These are phyloP conservation scores for Drosophila prostipennis DNA, from an alignment of 2,888 invertebrate genomes.

Conservation along the genomic window DNA sequence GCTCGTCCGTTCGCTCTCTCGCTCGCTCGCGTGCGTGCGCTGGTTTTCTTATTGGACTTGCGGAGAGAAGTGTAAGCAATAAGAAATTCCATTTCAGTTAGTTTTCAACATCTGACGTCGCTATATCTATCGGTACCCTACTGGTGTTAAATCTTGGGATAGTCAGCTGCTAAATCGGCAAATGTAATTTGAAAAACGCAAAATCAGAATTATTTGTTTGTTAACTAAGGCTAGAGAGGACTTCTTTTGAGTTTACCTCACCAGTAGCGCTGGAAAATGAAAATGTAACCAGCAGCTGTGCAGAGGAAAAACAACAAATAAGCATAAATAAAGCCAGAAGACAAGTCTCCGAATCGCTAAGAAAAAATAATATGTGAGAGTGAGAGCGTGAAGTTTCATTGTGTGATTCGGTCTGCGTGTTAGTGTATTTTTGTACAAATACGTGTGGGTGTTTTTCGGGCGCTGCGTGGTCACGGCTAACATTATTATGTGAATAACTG, in stretches of 20 bases:
- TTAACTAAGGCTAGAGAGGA: constrained; percentile 4
- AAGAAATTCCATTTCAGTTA: constrained; percentile 76
- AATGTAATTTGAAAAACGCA: constrained; percentile 48
- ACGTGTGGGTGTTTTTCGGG: constrained; percentile 34
- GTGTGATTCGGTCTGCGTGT: constrained; percentile 23
- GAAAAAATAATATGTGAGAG: constrained; percentile 61
- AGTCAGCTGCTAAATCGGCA: constrained; percentile 16
- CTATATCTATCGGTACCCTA: constrained; percentile 19
- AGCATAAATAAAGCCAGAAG: constrained; percentile 62
- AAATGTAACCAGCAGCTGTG: constrained; percentile 56
- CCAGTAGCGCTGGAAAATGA: constrained; percentile 22
- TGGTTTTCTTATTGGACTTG: constrained; percentile 73
- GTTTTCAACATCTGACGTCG: constrained; percentile 75
- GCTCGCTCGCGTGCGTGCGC: constrained; percentile 64
- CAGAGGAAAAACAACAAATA: constrained; percentile 35
- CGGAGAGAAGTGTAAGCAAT: constrained; percentile 70
- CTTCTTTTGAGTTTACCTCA: neutral
- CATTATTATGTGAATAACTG: constrained; percentile 58
- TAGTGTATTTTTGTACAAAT: constrained; percentile 26
- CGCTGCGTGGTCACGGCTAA: constrained; percentile 65
- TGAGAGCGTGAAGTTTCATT: constrained; percentile 61
- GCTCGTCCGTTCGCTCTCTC: constrained; percentile 43
- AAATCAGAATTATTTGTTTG: constrained; percentile 47
- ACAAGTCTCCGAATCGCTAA: constrained; percentile 47
- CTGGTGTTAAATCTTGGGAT: constrained; percentile 22